Evolutionary conservation across 2,888 invertebrate species (phyloP), one percentile per base, ranked within the genome.

Genomic region (Dynastes maya): DNA sequence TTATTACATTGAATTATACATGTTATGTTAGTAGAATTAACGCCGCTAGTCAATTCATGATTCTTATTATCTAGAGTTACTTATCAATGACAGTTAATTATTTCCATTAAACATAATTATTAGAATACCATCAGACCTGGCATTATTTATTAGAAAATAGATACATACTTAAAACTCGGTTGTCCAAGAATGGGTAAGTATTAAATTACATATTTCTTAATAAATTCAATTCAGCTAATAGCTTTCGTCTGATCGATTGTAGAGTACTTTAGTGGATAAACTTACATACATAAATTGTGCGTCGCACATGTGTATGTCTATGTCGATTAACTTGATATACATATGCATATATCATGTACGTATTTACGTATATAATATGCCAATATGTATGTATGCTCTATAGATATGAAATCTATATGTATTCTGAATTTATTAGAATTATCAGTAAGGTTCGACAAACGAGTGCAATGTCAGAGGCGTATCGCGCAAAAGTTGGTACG

Each of bases 151-250:
- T 68, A 22, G 51, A 68, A 68, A 51, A 51, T 63, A 27, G 29
- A 32, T 63, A 13, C 27, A 32, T 63, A 63, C 13, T 11, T 11
- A 11, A 32, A 13, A 32, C 29, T 29, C 32, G 11, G 29, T 13
- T 29, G 2, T 9, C 22, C 22, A 8, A 37, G 32, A 37, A 37
- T 37, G 32, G 5, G 32, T 5, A 37, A 5, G 49, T 51, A 40
- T 49, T 61, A 49, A 74, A 74, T 72, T 74, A 74, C 11, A 68
- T 68, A 27, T 63, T 61, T 74, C 63, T 61, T 74, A 74, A 61
- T 74, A 74, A 74, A 74, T 74, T 61, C 45, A 61, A 61, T 61
- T 74, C 61, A 45, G 45, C 13, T 74, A 74, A 74, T 74, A 61
- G 61, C 61, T 2, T 40, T n/a, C 13, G 61, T 55, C 45, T 45